Conservation (phyloP, 2,797 vertebrate species). For the Microctenopoma lineatum region DNA sequence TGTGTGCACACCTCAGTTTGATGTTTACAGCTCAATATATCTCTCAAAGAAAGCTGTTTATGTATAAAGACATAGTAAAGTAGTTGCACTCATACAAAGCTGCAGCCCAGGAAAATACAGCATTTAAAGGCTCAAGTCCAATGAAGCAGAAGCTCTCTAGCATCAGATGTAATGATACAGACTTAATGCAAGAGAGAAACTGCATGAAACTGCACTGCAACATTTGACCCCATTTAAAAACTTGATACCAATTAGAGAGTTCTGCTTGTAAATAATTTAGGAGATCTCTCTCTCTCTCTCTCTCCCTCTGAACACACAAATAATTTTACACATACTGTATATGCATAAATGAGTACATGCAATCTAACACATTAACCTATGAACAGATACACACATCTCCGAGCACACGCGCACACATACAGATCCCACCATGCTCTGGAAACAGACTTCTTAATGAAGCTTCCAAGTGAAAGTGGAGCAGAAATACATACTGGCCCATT, state of each 20-base stretch:
- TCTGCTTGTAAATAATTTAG: constrained; percentile 87
- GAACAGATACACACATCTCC: constrained; percentile 18
- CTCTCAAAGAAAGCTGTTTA: constrained; percentile 43
- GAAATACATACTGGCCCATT: constrained; percentile 85
- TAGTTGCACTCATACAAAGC: constrained; percentile 37
- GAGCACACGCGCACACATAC: constrained; percentile 27
- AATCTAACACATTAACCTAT: constrained; percentile 41
- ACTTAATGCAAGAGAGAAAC: constrained; percentile 73
- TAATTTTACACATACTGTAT: constrained; percentile 49
- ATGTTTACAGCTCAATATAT: constrained; percentile 53
- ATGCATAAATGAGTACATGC: constrained; percentile 41
- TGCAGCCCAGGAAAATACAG: constrained; percentile 30
- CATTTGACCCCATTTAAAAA: constrained; percentile 90
- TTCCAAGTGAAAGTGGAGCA: constrained; percentile 83
- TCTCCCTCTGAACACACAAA: constrained; percentile 60
- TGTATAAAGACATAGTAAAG: constrained; percentile 46
- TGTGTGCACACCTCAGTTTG: constrained; percentile 27
- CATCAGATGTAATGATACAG: constrained; percentile 62
- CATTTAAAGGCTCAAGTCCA: constrained; percentile 59
- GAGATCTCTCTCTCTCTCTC: constrained; percentile 51
- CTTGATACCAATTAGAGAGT: constrained; percentile 88
- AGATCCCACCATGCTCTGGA: constrained; percentile 72
- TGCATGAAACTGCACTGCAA: constrained; percentile 79
- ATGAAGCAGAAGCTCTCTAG: constrained; percentile 49
- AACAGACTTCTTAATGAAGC: constrained; percentile 89